Evolutionary conservation across 2,797 vertebrate genomes (phyloP).

Genomic region (Amazonetta brasiliensis): DNA sequence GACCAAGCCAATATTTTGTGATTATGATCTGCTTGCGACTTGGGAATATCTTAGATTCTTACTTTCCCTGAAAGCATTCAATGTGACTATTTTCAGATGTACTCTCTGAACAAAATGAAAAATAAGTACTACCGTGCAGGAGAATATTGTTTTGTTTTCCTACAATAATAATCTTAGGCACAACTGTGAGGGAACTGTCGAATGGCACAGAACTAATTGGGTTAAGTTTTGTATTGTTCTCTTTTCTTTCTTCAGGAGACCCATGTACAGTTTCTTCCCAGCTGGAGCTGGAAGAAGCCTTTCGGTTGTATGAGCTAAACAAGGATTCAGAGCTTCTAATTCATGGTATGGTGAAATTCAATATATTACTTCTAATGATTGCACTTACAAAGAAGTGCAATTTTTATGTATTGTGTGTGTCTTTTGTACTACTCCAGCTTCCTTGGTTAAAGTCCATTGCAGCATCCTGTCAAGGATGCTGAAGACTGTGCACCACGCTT

Average conservation of each 20-base stretch:
- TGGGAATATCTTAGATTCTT: neutral
- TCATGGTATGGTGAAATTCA: slow-evolving; percentile 84
- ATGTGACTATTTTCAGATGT: neutral
- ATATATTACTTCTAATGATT: neutral
- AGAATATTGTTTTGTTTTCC: neutral
- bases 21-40: neutral
- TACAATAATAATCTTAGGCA: neutral
- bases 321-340: slow-evolving; percentile 99
- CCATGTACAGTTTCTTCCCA: slow-evolving; percentile 98
- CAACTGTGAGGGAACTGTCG: neutral
- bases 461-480: neutral
- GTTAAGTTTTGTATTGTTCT: neutral
- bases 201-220: neutral
- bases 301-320: slow-evolving; percentile 96
- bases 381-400: neutral
- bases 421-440: neutral
- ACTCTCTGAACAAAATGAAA: neutral
- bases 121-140: neutral
- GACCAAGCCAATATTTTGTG: neutral
- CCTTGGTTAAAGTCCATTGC: neutral
- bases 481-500: neutral
- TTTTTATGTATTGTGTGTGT: neutral
- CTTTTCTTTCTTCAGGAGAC: slow-evolving; percentile 85
- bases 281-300: slow-evolving; percentile 97
- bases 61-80: neutral